Evolutionary conservation across 2,888 invertebrate genomes (phyloP).

Genomic region (Macrophya annulata): DNA sequence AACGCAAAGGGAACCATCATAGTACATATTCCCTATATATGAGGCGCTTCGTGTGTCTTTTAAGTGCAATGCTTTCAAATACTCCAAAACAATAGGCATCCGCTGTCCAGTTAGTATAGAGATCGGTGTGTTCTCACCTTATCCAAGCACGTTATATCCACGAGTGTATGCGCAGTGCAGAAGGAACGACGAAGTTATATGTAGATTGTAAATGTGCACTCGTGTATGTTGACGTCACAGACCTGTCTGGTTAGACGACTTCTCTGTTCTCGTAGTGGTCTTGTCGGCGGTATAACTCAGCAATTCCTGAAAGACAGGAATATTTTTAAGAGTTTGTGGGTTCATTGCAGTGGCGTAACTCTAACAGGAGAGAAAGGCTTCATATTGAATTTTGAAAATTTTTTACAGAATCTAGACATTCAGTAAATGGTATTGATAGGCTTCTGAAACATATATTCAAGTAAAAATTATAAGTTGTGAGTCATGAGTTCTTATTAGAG

Average conservation of each 20-base stretch:
- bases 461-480: background rate
- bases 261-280: background rate
- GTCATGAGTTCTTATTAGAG: too few species aligned
- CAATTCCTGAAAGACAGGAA: background rate
- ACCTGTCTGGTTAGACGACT: conserved; percentile 32
- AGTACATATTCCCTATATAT: too few species aligned
- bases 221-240: conserved; percentile 17
- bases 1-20: too few species aligned
- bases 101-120: too few species aligned
- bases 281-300: background rate
- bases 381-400: background rate
- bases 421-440: background rate
- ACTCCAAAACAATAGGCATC: too few species aligned
- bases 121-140: background rate
- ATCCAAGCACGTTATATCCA: background rate
- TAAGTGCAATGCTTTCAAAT: too few species aligned
- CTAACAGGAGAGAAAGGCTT: background rate
- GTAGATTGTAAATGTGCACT: background rate
- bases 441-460: background rate
- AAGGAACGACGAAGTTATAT: background rate
- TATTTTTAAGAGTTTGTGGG: background rate
- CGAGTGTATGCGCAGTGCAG: background rate
- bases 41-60: too few species aligned
- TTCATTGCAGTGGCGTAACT: background rate
- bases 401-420: background rate